These are phyloP conservation scores for Lysandra coridon DNA, from an alignment of 2,888 invertebrate genomes.

Conservation along the genomic window DNA sequence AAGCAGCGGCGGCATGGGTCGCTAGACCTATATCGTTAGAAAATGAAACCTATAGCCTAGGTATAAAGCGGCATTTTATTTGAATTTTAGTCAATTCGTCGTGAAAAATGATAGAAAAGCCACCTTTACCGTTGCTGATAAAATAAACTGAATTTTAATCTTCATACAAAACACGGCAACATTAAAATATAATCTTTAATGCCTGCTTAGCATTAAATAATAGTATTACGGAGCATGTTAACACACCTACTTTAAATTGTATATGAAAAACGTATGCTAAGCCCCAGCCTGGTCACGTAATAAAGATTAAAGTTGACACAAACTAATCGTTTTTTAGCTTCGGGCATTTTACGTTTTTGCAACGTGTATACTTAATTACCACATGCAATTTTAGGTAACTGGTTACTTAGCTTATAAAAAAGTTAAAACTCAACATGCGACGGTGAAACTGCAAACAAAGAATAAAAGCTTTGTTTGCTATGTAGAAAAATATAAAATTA, in stretches of 20 bases:
- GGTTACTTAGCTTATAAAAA: background rate
- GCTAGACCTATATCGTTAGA: too few species aligned
- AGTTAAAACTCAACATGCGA: background rate
- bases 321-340: background rate
- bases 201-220: background rate
- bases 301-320: conserved; percentile 12
- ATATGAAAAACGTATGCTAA: conserved; percentile 1
- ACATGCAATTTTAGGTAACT: conserved; percentile 7
- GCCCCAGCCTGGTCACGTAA: background rate
- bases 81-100: too few species aligned
- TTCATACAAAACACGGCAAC: background rate
- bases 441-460: background rate
- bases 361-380: conserved; percentile 15
- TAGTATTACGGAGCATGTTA: background rate
- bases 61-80: too few species aligned
- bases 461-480: background rate
- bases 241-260: conserved; percentile 1
- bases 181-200: background rate
- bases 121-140: background rate
- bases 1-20: too few species aligned
- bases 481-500: background rate
- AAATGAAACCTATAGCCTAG: too few species aligned
- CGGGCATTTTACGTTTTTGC: conserved; percentile 1
- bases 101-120: too few species aligned
- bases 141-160: background rate